Evolutionary conservation across 2,797 vertebrate species (phyloP).

Genomic region (Lagocephalus sceleratus): DNA sequence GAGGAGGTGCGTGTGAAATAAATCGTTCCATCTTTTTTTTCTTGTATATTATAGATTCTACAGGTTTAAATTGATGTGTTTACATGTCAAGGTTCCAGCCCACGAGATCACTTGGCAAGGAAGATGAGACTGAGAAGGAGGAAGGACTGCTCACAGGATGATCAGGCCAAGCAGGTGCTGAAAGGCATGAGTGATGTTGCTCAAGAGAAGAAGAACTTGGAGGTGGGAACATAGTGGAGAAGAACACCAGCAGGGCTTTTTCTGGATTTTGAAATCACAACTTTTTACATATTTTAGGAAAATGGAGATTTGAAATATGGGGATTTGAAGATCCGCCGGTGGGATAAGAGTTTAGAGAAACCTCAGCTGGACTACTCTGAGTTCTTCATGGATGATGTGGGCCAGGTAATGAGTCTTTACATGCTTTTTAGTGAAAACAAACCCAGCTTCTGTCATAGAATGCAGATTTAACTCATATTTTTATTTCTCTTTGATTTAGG

Average conservation of each 20-base stretch:
- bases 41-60: not conserved
- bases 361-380: constrained; percentile 93
- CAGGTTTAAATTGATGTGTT: constrained; percentile 3
- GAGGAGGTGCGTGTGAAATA: constrained; percentile 70
- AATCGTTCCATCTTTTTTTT: not conserved
- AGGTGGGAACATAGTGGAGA: constrained; percentile 68
- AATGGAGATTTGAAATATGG: constrained; percentile 78
- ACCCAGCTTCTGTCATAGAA: too few relatives aligned
- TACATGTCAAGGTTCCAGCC: constrained; percentile 76
- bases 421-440: too few relatives aligned
- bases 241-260: not conserved
- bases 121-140: constrained; percentile 92
- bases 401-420: constrained; percentile 75
- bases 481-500: constrained; percentile 50
- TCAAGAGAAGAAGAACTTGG: constrained; percentile 91
- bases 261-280: not conserved
- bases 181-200: constrained; percentile 97
- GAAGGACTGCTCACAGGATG: constrained; percentile 91
- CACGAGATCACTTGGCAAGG: constrained; percentile 88
- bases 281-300: constrained; percentile 72
- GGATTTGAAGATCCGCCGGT: constrained; percentile 84
- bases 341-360: constrained; percentile 96
- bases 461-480: not conserved
- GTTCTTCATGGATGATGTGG: constrained; percentile 90
- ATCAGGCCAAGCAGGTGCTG: constrained; percentile 96